Evolutionary conservation across 2,113 vertebrate genomes (phyloP), one percentile per base, ranked within the genome.

Genomic region (Tylochromis polylepis): DNA sequence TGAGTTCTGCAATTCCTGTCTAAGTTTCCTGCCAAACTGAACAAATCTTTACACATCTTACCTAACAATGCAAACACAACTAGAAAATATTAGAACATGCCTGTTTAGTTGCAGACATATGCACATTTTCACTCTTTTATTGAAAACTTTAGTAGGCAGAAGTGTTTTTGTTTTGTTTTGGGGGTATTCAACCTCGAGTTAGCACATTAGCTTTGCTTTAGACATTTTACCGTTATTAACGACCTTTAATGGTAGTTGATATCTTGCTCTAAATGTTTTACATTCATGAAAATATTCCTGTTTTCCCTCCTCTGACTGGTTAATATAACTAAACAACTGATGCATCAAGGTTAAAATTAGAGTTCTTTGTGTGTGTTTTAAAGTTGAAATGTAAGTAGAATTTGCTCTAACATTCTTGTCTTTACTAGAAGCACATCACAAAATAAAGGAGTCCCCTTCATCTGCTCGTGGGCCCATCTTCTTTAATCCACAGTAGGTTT

Each of bases 201-300:
- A 38, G 60, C 60, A n/a, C 20, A 22, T 65, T 38, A 3, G 4
- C 5, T 0, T 65, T 22, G 60, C 34, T 65, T 11, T 65, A 0
- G 2, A 22, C 6, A 65, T 38, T 22, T 65, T 65, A 65, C 20
- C 11, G n/a, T 65, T 1, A 8, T 65, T 65, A 22, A 38, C 1
- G 38, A 5, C 34, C 11, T 14, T 22, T 38, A 38, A 1, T 65
- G 34, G 11, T 2, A 65, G 34, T 65, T 65, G 34, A 38, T 65
- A 0, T 65, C 11, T 36, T 38, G 60, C 60, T 38, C 11, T 3
- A 62, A 62, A 62, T 36, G 20, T n/a, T 38, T 65, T 65, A 0
- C 38, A n/a, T 65, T 65, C 0, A 2, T 38, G 20, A 38, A 65
- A 65, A 65, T 38, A 65, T 65, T 65, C 1, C 1, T 2, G 38